These are phyloP conservation scores for Neogobius melanostomus DNA, from an alignment of 2,113 vertebrate species.

Conservation along the genomic window DNA sequence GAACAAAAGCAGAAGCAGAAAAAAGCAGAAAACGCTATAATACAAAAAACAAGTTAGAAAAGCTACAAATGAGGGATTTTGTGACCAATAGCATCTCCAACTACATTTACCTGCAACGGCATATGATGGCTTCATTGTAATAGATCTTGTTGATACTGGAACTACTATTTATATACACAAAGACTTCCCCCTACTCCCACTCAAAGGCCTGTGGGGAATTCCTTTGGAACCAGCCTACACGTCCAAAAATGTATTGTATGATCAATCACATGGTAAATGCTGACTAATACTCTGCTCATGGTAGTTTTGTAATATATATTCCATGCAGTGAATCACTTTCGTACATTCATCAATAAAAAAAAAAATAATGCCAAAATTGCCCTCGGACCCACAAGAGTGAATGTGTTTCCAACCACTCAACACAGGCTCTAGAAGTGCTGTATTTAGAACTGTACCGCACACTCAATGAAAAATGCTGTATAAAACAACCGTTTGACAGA, in stretches of 20 bases:
- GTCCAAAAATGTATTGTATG: not conserved
- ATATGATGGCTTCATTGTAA: constrained; percentile 45
- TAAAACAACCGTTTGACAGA: not conserved
- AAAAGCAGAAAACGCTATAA: constrained; percentile 36
- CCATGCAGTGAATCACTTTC: not conserved
- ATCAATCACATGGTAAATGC: constrained; percentile 1
- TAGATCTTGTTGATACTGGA: not conserved
- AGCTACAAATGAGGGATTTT: not conserved
- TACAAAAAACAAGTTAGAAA: constrained; percentile 13
- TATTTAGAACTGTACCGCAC: too few relatives aligned
- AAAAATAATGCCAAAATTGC: too few relatives aligned
- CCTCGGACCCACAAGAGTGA: too few relatives aligned
- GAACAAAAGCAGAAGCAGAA: constrained; percentile 44
- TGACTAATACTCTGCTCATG: not conserved
- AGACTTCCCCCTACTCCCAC: constrained; percentile 44
- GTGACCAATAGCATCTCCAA: not conserved
- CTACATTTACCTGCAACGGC: constrained; percentile 50
- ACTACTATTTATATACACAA: not conserved
- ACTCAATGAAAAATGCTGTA: too few relatives aligned
- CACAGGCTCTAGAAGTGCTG: too few relatives aligned
- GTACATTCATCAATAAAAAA: not conserved
- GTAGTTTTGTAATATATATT: not conserved
- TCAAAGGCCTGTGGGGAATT: constrained; percentile 23
- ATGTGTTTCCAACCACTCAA: too few relatives aligned
- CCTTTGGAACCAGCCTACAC: not conserved